These are phyloP conservation scores for Drosophila orosa DNA, from an alignment of 1,140 invertebrate genomes.

Conservation along the genomic window DNA sequence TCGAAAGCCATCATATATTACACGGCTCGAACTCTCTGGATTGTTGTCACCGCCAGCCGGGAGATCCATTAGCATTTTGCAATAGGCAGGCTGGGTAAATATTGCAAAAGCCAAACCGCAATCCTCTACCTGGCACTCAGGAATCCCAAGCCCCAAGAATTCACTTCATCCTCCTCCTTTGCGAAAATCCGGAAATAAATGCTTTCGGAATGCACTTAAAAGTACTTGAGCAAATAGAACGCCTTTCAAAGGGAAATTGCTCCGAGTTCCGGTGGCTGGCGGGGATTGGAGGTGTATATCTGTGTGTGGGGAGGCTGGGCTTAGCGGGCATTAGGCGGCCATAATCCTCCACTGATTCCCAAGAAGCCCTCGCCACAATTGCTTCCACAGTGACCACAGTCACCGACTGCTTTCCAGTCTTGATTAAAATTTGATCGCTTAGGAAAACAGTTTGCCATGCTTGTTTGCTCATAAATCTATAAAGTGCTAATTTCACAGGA, in stretches of 20 bases:
- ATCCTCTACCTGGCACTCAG: slow-evolving; percentile 10
- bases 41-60: slow-evolving; percentile 12
- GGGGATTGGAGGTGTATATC: slow-evolving; percentile 16
- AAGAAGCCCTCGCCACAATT: slow-evolving; percentile 5
- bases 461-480: slow-evolving; percentile 60
- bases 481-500: slow-evolving; percentile 66
- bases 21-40: background rate
- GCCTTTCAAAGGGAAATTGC: slow-evolving; percentile 37
- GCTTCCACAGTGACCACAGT: slow-evolving; percentile 6
- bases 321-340: slow-evolving; percentile 56
- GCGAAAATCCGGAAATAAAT: slow-evolving; percentile 75
- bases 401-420: slow-evolving; percentile 14
- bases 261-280: slow-evolving; percentile 12
- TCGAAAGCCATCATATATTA: slow-evolving; percentile 20
- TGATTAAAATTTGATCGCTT: slow-evolving; percentile 55
- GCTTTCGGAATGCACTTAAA: slow-evolving; percentile 74
- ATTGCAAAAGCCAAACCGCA: slow-evolving; percentile 50
- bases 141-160: background rate
- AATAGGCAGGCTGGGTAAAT: slow-evolving; percentile 38
- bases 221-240: slow-evolving; percentile 71
- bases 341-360: slow-evolving; percentile 16
- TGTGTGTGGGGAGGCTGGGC: slow-evolving; percentile 29
- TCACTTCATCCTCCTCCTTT: slow-evolving; percentile 22
- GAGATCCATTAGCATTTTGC: slow-evolving; percentile 15
- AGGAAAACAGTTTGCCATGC: slow-evolving; percentile 29